These are phyloP conservation scores for Pimpla rufipes DNA, from an alignment of 2,888 invertebrate genomes.

Conservation along the genomic window DNA sequence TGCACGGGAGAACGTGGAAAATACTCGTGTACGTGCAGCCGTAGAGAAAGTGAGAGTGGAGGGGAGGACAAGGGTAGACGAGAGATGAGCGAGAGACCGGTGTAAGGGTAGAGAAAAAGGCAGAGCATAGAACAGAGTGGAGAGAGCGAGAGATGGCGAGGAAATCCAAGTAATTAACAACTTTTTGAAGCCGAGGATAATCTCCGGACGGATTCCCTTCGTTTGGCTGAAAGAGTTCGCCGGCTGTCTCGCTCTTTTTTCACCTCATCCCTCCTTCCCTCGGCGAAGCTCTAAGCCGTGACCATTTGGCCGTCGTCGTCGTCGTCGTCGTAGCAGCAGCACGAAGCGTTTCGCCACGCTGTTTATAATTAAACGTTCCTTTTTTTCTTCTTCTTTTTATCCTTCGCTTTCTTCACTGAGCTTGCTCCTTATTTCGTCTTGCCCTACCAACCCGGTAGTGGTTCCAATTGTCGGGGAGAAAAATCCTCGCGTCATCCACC, in stretches of 20 bases:
- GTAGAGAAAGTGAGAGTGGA: conserved; percentile 59
- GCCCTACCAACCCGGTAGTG: conserved; percentile 80
- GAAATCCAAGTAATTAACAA: conserved; percentile 85
- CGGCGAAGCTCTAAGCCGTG: conserved; percentile 82
- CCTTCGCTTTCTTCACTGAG: conserved; percentile 52
- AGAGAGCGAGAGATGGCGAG: conserved; percentile 74
- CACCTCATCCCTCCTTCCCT: conserved; percentile 54
- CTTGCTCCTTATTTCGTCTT: conserved; percentile 67
- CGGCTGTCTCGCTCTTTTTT: conserved; percentile 56
- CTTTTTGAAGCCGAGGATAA: conserved; percentile 85
- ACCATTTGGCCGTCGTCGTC: conserved; percentile 83
- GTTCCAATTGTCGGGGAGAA: conserved; percentile 83
- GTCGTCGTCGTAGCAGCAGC: conserved; percentile 75
- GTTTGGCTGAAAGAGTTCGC: conserved; percentile 85
- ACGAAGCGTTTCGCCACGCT: conserved; percentile 75
- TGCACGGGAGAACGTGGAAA: conserved; percentile 65
- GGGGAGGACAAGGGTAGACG: conserved; percentile 16
- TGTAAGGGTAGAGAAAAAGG: conserved; percentile 62
- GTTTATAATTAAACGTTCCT: conserved; percentile 85
- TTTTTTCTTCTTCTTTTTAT: conserved; percentile 67
- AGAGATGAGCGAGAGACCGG: conserved; percentile 56
- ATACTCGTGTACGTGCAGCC: conserved; percentile 42
- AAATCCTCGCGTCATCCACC: conserved; percentile 53
- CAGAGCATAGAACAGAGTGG: conserved; percentile 59
- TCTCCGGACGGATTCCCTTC: conserved; percentile 85